Conservation (phyloP, 1,140 invertebrate genomes). For the Ooceraea biroi region DNA sequence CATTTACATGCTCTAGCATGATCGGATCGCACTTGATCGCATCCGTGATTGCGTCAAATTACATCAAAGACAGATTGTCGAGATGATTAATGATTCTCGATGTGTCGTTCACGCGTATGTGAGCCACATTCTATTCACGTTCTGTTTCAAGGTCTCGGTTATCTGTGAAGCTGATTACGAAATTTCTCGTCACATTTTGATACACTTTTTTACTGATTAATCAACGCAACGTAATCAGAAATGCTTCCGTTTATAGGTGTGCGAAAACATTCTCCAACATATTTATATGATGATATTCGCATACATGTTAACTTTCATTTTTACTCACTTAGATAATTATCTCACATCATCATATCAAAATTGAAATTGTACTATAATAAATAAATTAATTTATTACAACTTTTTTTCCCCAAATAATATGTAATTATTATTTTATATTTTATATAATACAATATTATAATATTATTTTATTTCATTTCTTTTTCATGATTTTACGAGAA, state of each 20-base stretch:
- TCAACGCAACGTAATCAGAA: background rate
- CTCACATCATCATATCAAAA: too few species aligned
- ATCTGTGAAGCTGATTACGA: background rate
- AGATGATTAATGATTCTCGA: background rate
- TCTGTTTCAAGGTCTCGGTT: background rate
- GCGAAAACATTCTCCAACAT: background rate
- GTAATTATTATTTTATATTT: background rate
- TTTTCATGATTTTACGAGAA: background rate
- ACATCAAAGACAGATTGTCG: background rate
- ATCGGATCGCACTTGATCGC: background rate
- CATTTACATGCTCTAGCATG: background rate
- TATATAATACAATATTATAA: background rate
- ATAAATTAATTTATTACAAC: too few species aligned
- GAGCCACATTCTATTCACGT: background rate
- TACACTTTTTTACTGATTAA: background rate
- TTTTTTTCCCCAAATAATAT: background rate
- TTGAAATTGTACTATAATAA: too few species aligned
- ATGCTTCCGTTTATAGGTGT: background rate
- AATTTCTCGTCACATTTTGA: background rate
- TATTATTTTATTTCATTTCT: background rate
- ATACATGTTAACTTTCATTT: too few species aligned
- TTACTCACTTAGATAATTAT: background rate
- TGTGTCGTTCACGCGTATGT: background rate
- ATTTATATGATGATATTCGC: conserved; percentile 1
- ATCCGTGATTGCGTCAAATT: background rate